Evolutionary conservation across 1,140 invertebrate species (phyloP), one percentile per base, ranked within the genome.

Genomic region (Lycorma delicatula): DNA sequence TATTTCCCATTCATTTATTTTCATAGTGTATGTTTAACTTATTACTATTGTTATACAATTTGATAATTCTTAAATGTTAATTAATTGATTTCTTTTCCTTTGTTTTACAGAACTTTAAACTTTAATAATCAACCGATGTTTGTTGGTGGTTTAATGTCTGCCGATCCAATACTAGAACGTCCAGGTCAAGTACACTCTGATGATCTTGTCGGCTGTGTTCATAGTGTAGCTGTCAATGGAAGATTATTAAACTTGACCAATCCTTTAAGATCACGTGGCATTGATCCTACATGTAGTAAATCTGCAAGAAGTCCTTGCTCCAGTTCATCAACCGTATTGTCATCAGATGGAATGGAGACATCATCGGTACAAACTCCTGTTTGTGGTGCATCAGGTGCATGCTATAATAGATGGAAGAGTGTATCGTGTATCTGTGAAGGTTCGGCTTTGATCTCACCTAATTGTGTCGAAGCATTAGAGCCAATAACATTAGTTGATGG

Each of bases 161-260:
- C 92, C 0, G 87, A 93, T 72, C 84, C 89, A 1, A 81, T 95
- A 0, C 70, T 94, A 7, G 87, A 93, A 70, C 78, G 89, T 53
- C 86, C 88, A 0, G 91, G 88, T 0, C 91, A 95, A 75, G 82
- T 97, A 22, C 83, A 85, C 60, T 87, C 91, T 0, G 91, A 96
- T 67, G 93, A 97, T 70, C 84, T 97, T 50, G 83, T 96, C 29
- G 94, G 94, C 1, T 97, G 94, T 66, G 79, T 97, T 51, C 89
- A 95, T 64, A 91, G 89, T 60, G 84, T 96, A 0, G 82, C 84
- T 0, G 82, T 97, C 28, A 94, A 95, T 67, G 91, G 91, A 7
- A 76, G 87, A 11, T 71, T 79, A 1, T 66, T 94, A 1, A 93
- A 94, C 67, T 70, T 94, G 49, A 86, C 84, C 18, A 82, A 79